Evolutionary conservation across 1,140 invertebrate species (phyloP).

Genomic region (Oppia nitens): DNA sequence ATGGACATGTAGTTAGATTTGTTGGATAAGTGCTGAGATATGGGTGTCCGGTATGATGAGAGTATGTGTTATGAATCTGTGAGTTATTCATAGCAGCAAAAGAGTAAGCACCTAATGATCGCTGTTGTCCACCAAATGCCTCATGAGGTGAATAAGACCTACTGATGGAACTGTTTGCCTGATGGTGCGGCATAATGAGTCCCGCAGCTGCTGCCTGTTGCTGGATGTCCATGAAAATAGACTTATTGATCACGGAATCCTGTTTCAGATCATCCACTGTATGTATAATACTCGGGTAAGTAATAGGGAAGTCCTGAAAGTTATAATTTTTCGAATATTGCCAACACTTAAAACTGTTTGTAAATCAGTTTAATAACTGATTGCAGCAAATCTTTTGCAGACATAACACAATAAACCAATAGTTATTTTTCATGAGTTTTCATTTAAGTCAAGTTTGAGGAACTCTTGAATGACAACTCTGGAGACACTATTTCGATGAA

Average conservation of each 20-base stretch:
- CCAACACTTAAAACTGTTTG: too few species aligned
- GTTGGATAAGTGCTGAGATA: too few species aligned
- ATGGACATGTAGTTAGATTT: too few species aligned
- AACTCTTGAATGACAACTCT: not conserved
- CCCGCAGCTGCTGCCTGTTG: slow-evolving; percentile 49
- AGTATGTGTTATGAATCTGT: too few species aligned
- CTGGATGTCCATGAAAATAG: slow-evolving; percentile 79
- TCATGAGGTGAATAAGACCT: slow-evolving; percentile 26
- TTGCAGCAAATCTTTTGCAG: too few species aligned
- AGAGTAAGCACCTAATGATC: slow-evolving; percentile 59
- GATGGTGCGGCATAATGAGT: slow-evolving; percentile 25
- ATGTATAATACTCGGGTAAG: slow-evolving; percentile 42
- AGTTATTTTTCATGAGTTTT: not conserved
- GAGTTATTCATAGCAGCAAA: too few species aligned
- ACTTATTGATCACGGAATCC: slow-evolving; percentile 41
- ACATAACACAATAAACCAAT: not conserved
- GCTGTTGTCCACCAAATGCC: slow-evolving; percentile 24
- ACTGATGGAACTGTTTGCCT: too few species aligned
- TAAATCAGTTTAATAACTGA: too few species aligned
- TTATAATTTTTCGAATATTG: too few species aligned
- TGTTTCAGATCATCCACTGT: slow-evolving; percentile 28
- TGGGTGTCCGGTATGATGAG: too few species aligned
- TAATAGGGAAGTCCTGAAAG: slow-evolving; percentile 61
- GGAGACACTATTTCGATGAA: not conserved
- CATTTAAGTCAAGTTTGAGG: not conserved